These are phyloP conservation scores for Lycorma delicatula DNA, from an alignment of 1,140 invertebrate species.

Conservation along the genomic window DNA sequence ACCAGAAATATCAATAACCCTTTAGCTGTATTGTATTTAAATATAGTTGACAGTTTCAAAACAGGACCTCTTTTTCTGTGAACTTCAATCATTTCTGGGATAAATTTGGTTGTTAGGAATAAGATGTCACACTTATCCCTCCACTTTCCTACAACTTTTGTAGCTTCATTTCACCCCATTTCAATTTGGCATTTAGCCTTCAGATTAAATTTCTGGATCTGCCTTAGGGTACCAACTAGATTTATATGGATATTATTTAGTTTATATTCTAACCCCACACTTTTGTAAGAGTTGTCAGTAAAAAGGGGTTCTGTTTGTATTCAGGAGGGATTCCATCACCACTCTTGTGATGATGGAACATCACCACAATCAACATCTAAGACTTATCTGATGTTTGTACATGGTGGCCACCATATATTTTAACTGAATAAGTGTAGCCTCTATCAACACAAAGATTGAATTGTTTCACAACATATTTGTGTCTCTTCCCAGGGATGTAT, in stretches of 20 bases:
- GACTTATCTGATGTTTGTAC: conserved; percentile 11
- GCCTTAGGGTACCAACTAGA: conserved; percentile 21
- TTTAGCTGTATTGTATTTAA: neutral
- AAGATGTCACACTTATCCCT: neutral
- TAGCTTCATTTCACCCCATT: neutral
- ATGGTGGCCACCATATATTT: conserved; percentile 31
- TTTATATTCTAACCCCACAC: conserved; percentile 18
- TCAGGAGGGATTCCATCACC: conserved; percentile 20
- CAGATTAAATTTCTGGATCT: neutral
- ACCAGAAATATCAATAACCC: neutral
- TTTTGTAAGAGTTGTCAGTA: conserved; percentile 29
- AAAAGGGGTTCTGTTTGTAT: conserved; percentile 26
- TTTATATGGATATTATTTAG: no score
- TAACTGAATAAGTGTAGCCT: conserved; percentile 29
- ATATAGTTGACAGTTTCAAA: neutral
- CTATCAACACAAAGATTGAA: conserved; percentile 26
- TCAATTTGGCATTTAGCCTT: neutral
- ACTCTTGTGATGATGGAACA: conserved; percentile 21
- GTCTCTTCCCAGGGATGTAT: conserved; percentile 31
- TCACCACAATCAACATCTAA: no score
- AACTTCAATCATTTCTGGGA: neutral
- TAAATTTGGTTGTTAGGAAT: neutral
- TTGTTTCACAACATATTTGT: conserved; percentile 31
- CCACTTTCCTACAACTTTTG: neutral
- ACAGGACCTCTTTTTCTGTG: neutral